phyloP scores from a whole-genome alignment of 2,888 invertebrate species.

The Amiota mariae region DNA sequence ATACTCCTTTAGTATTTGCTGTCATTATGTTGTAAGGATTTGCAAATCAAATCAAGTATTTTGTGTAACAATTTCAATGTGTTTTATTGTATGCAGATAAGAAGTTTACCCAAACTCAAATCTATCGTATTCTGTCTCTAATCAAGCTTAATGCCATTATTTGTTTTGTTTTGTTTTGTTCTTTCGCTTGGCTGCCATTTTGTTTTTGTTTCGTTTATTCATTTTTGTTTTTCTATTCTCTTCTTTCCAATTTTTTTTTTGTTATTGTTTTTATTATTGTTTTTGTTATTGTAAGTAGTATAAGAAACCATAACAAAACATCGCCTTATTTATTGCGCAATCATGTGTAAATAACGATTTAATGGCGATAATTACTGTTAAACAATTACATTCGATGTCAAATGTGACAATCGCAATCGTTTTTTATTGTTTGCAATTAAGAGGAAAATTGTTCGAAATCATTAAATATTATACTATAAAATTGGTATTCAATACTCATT shows the following conservation, averaged over 20 bases:
- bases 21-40: too few species aligned
- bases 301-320: slow-evolving; percentile 18
- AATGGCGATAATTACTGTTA: slow-evolving; percentile 43
- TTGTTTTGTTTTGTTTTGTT: background rate
- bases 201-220: slow-evolving; percentile 1
- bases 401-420: slow-evolving; percentile 9
- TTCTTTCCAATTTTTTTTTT: background rate
- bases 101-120: background rate
- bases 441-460: slow-evolving; percentile 17
- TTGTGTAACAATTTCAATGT: too few species aligned
- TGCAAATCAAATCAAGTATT: too few species aligned
- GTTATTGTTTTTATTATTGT: background rate
- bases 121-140: slow-evolving; percentile 2
- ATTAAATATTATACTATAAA: too few species aligned
- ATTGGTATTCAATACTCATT: too few species aligned
- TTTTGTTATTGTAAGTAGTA: too few species aligned
- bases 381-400: slow-evolving; percentile 40
- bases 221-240: background rate
- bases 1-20: background rate
- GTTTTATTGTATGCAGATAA: background rate
- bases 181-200: background rate
- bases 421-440: slow-evolving; percentile 21
- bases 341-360: slow-evolving; percentile 44
- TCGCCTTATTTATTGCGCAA: slow-evolving; percentile 26
- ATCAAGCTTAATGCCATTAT: background rate